Percentiles rank a stretch among this genome's conserved stretches.
These are phyloP conservation scores for Zalophus californianus DNA, from an alignment of 2,797 vertebrate species.

Conservation along the genomic window DNA sequence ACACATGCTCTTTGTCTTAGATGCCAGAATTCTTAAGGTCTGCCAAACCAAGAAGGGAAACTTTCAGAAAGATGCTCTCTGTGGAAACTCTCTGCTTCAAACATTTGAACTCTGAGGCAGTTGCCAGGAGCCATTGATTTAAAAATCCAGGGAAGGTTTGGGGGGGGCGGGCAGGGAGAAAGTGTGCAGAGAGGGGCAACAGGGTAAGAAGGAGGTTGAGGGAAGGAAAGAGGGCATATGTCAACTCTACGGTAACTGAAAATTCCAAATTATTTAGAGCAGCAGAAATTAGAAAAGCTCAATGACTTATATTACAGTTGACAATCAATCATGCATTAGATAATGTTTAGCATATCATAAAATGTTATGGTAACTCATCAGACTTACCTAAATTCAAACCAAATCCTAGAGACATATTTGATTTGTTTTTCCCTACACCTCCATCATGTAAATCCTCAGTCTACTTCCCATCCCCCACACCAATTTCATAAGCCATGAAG, in stretches of 20 bases:
- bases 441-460: conserved; percentile 19
- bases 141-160: conserved; percentile 39
- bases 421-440: conserved; percentile 28
- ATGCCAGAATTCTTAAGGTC: conserved; percentile 62
- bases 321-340: conserved; percentile 49
- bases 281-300: conserved; percentile 50
- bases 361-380: conserved; percentile 55
- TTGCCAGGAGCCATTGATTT: conserved; percentile 48
- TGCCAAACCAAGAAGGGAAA: conserved; percentile 73
- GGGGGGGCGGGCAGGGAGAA: not conserved
- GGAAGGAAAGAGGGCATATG: not conserved
- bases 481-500: conserved; percentile 4
- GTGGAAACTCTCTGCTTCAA: conserved; percentile 66
- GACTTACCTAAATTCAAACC: conserved; percentile 58
- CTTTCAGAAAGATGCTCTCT: conserved; percentile 73
- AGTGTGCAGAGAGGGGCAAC: not conserved
- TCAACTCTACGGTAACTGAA: not conserved
- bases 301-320: conserved; percentile 1
- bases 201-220: not conserved
- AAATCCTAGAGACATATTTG: conserved; percentile 47
- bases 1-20: conserved; percentile 75
- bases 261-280: conserved; percentile 47
- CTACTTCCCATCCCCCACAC: not conserved
- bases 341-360: conserved; percentile 55
- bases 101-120: conserved; percentile 58